phyloP scores from a whole-genome alignment of 2,888 invertebrate species.

The Macrosoma leucophasiata region DNA sequence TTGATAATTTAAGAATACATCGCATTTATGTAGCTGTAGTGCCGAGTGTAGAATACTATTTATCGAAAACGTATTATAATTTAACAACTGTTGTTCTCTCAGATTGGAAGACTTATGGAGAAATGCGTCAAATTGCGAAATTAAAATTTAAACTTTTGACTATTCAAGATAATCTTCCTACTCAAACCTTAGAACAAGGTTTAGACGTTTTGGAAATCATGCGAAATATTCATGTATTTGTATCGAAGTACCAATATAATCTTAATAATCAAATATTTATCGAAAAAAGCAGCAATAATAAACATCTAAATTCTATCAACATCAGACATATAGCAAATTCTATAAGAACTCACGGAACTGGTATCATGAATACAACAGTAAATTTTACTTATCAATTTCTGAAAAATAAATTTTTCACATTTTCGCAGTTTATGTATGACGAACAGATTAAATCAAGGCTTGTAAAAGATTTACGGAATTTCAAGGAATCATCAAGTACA shows the following conservation, averaged over 20 bases:
- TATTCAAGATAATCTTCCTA: constrained; percentile 95
- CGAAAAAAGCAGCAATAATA: constrained; percentile 92
- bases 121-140: constrained; percentile 95
- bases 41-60: constrained; percentile 88
- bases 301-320: constrained; percentile 95
- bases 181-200: constrained; percentile 97
- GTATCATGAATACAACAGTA: constrained; percentile 96
- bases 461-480: constrained; percentile 89
- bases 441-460: constrained; percentile 97
- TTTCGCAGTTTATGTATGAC: constrained; percentile 98
- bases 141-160: constrained; percentile 88
- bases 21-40: constrained; percentile 78
- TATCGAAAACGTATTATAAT: constrained; percentile 97
- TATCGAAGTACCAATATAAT: constrained; percentile 94
- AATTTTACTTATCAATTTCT: constrained; percentile 96
- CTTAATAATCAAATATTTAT: constrained; percentile 97
- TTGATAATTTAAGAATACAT: constrained; percentile 72
- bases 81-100: constrained; percentile 97
- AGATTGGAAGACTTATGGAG: constrained; percentile 98
- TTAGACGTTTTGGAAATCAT: constrained; percentile 97
- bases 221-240: constrained; percentile 96
- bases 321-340: constrained; percentile 98
- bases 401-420: constrained; percentile 92
- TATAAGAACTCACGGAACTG: constrained; percentile 96
- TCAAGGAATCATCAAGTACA: constrained; percentile 82